Conservation (phyloP, 2,113 vertebrate genomes). For the Xiphophorus hellerii region DNA sequence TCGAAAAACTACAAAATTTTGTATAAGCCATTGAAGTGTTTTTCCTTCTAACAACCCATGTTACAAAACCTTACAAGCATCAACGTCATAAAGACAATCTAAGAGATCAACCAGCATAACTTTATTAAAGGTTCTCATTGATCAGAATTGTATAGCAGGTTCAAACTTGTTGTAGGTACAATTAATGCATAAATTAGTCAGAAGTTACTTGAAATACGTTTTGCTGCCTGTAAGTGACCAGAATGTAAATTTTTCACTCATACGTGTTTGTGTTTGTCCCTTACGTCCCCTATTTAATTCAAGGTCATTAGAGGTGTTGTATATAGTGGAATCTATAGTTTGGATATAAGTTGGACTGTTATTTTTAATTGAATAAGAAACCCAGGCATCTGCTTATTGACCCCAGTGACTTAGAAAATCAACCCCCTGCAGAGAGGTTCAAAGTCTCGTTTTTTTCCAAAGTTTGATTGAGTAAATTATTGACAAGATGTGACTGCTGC, state of each 20-base stretch:
- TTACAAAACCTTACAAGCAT: background rate
- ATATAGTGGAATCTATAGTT: background rate
- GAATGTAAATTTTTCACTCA: background rate
- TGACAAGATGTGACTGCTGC: constrained; percentile 52
- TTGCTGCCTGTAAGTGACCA: background rate
- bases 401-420: constrained; percentile 33
- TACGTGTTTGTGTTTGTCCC: background rate
- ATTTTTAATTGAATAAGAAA: background rate
- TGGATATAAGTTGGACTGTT: background rate
- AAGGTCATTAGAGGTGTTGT: background rate
- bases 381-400: constrained; percentile 11
- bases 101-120: background rate
- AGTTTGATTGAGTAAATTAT: constrained; percentile 71
- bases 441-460: constrained; percentile 58
- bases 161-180: background rate
- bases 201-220: no score
- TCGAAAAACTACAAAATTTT: background rate
- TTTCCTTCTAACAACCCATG: no score
- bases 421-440: constrained; percentile 53
- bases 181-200: no score
- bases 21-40: background rate
- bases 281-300: background rate
- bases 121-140: background rate
- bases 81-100: background rate
- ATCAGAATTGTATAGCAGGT: background rate